These are phyloP conservation scores for Diarsia mendica DNA, from an alignment of 2,888 invertebrate genomes.

Conservation along the genomic window DNA sequence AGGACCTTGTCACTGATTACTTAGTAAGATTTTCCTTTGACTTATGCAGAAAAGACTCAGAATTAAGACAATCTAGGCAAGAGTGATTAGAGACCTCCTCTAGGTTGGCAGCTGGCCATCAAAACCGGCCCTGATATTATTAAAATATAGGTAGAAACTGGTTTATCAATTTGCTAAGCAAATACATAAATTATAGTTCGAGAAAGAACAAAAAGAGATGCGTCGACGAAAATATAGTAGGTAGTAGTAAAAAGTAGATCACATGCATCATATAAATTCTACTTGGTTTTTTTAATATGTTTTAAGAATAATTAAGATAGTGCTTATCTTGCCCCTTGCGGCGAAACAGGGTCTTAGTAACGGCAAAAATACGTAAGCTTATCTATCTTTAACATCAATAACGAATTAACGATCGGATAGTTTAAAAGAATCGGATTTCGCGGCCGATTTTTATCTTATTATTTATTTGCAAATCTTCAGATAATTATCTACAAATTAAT, in stretches of 20 bases:
- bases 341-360: neutral
- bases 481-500: slow-evolving; percentile 10
- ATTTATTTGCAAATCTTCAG: slow-evolving; percentile 9
- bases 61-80: neutral
- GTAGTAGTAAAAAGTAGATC: neutral
- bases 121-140: neutral
- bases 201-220: neutral
- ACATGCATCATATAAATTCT: neutral
- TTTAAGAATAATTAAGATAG: neutral
- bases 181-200: neutral
- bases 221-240: neutral
- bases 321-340: neutral
- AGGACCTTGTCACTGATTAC: neutral
- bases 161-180: neutral
- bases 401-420: neutral
- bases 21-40: neutral
- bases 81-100: neutral
- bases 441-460: neutral
- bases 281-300: neutral
- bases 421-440: neutral
- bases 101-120: neutral
- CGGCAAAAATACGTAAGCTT: neutral
- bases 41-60: neutral
- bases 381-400: neutral
- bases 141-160: neutral